Evolutionary conservation across 2,113 vertebrate species (phyloP).

Genomic region (Festucalex cinctus): DNA sequence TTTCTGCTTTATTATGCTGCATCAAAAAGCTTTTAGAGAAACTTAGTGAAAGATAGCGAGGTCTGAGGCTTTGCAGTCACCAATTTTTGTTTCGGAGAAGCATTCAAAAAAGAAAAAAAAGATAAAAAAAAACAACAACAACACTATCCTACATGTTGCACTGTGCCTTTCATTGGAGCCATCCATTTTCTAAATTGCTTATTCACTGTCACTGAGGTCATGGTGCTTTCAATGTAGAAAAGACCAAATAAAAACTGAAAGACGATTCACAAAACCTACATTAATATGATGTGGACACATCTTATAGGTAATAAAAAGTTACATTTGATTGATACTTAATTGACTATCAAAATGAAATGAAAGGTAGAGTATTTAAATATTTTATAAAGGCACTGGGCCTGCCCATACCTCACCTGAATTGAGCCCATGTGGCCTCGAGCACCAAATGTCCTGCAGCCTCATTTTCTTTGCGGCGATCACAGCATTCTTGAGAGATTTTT

Average conservation of each 20-base stretch:
- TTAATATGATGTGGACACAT: not conserved
- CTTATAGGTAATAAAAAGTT: not conserved
- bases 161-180: not conserved
- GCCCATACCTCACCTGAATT: conserved; percentile 51
- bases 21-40: not conserved
- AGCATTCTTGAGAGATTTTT: not conserved
- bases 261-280: not conserved
- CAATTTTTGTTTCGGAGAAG: not conserved
- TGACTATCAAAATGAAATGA: conserved; percentile 8
- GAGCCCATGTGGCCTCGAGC: conserved; percentile 45
- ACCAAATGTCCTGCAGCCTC: conserved; percentile 48
- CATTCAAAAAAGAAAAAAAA: not conserved
- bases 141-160: not conserved
- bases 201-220: not conserved
- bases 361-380: conserved; percentile 26
- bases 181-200: no score
- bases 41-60: not conserved
- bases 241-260: not conserved
- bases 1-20: not conserved
- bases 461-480: conserved; percentile 10
- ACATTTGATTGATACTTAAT: conserved; percentile 7
- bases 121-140: not conserved
- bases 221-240: not conserved
- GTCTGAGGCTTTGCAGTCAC: not conserved
- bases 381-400: conserved; percentile 58